Base-by-base conservation (phyloP, 2,888 invertebrate genomes). In the Lithodes maja region DNA sequence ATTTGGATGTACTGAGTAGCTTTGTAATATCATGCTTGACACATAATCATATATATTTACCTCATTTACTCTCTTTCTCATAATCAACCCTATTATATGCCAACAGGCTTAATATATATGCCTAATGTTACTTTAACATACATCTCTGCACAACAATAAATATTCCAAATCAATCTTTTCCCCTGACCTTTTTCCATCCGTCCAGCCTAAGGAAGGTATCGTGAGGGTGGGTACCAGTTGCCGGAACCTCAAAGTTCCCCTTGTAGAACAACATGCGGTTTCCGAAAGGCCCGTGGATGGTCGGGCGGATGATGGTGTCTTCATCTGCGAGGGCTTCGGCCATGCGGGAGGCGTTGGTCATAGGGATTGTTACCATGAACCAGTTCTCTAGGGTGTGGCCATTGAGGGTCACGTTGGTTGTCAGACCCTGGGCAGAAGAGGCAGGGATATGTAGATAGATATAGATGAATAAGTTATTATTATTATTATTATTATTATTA, bases 121-220 rank as follows among this genome's bases (percentile, higher is more conserved):
- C 33, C 33, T 33, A 33, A 33, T 33, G 33, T 33, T 33, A 33
- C 33, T 33, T 33, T 33, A 33, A 0, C 33, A 33, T 33, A 33
- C 33, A 33, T 33, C 33, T 33, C 33, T 33, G 33, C 33, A 33
- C 33, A 33, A 33, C 33, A 33, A 33, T 33, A 33, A 33, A 33
- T 33, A 33, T 33, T 33, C 33, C 33, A 33, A 33, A 33, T 33
- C 33, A 33, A 33, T 33, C 33, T 61, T 7, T 61, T 12, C 12
- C 5, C 52, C 90, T 79, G 3, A 91, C 91, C 78, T 98, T 98
- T 84, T 95, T 96, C 98, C 98, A 98, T n/a, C 95, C 96, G 81
- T 95, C 94, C 92, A 97, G 95, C 92, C 97, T 96, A 3, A 98
- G 93, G 93, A 96, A 98, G 0, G 97, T 97, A 81, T 92, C 91